Percentiles rank a stretch among this genome's conserved stretches.
Evolutionary conservation across 2,113 vertebrate species (phyloP).

Genomic region (Polypterus bichir): DNA sequence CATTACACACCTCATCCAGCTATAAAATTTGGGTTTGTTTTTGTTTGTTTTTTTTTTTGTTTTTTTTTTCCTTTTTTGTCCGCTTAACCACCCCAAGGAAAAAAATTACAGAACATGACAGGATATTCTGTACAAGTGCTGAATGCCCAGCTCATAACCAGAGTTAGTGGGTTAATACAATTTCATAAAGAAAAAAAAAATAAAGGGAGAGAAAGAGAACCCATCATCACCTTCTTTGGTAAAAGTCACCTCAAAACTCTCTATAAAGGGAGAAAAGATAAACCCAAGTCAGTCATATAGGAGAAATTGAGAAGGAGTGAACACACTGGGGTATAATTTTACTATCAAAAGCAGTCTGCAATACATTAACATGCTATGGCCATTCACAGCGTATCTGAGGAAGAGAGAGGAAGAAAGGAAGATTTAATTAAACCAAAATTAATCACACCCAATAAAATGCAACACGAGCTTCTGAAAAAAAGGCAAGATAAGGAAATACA

Average conservation of each 20-base stretch:
- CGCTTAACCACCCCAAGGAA: conserved; percentile 32
- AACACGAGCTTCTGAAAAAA: too few species aligned
- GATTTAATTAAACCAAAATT: too few species aligned
- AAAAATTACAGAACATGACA: conserved; percentile 65
- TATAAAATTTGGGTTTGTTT: conserved; percentile 20
- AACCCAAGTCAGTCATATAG: conserved; percentile 80
- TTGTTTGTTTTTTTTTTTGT: conserved; percentile 62
- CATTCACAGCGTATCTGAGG: too few species aligned
- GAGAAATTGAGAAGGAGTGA: conserved; percentile 42
- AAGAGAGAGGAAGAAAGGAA: too few species aligned
- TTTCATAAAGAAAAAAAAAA: conserved; percentile 42
- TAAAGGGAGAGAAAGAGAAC: conserved; percentile 78
- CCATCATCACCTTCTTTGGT: conserved; percentile 98
- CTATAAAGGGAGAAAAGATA: conserved; percentile 95
- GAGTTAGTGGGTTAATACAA: conserved; percentile 96
- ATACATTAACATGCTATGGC: neutral
- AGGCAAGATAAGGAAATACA: too few species aligned
- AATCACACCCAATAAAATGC: too few species aligned
- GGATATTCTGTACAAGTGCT: conserved; percentile 76
- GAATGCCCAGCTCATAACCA: conserved; percentile 74
- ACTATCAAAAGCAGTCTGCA: conserved; percentile 12
- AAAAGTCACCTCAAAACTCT: conserved; percentile 99
- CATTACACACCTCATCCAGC: conserved; percentile 34
- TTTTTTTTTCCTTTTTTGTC: conserved; percentile 27
- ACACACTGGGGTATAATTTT: conserved; percentile 17